Evolutionary conservation across 1,140 invertebrate species (phyloP).

Genomic region (Cyclargus thomasi): DNA sequence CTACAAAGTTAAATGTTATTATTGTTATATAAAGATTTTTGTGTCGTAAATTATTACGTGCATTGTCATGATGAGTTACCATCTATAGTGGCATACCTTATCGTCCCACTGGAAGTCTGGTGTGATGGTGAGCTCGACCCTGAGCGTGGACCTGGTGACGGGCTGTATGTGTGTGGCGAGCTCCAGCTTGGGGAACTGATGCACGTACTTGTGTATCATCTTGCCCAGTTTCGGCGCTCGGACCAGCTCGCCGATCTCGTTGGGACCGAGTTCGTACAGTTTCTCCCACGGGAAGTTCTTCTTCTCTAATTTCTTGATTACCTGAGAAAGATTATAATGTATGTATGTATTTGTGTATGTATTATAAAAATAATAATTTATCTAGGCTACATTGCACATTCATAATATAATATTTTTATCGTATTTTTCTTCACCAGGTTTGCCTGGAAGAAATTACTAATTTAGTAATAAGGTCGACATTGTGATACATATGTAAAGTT

Average conservation of each 20-base stretch:
- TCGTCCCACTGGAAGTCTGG: slow-evolving; percentile 99
- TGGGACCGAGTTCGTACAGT: slow-evolving; percentile 96
- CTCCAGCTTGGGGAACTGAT: slow-evolving; percentile 97
- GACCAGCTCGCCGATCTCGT: slow-evolving; percentile 98
- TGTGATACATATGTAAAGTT: too few species aligned
- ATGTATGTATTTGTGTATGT: too few species aligned
- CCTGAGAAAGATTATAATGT: slow-evolving; percentile 33
- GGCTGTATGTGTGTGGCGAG: slow-evolving; percentile 97
- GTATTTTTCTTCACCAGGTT: too few species aligned
- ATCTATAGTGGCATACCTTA: slow-evolving; percentile 72
- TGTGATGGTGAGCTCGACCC: slow-evolving; percentile 98
- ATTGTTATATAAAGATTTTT: too few species aligned
- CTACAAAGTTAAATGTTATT: too few species aligned
- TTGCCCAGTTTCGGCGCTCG: slow-evolving; percentile 97
- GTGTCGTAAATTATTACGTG: too few species aligned
- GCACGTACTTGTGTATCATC: slow-evolving; percentile 97
- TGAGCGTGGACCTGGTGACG: slow-evolving; percentile 94
- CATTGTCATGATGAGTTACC: too few species aligned
- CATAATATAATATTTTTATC: too few species aligned
- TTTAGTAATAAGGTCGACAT: too few species aligned
- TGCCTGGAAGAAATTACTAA: too few species aligned
- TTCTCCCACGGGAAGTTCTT: slow-evolving; percentile 96
- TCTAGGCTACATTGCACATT: too few species aligned
- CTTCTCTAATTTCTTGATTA: slow-evolving; percentile 98
- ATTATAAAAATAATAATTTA: too few species aligned